Evolutionary conservation across 2,888 invertebrate species (phyloP).

Genomic region (Ornithoptera priamus): DNA sequence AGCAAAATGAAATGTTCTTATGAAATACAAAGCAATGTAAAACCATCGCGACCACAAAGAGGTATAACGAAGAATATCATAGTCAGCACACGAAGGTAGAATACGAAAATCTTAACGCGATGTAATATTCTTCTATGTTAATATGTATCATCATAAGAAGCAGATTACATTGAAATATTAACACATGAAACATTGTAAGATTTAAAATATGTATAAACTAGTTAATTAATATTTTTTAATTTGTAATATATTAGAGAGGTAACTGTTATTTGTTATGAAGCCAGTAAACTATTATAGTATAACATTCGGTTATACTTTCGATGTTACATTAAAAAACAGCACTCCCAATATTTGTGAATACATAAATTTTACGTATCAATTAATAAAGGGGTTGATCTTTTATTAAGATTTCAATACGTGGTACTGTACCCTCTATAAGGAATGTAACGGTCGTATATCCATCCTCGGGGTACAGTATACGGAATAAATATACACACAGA

Average conservation of each 20-base stretch:
- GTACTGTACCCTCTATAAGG: neutral
- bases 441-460: neutral
- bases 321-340: neutral
- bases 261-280: too few species aligned
- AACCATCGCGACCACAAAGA: neutral
- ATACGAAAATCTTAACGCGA: neutral
- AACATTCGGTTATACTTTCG: neutral
- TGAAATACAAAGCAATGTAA: neutral
- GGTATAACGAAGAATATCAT: neutral
- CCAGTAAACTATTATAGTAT: too few species aligned
- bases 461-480: neutral
- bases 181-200: neutral
- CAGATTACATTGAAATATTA: neutral
- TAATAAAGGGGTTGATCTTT: neutral
- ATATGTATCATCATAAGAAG: neutral
- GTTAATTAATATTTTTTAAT: too few species aligned
- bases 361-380: neutral
- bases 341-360: neutral
- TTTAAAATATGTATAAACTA: too few species aligned
- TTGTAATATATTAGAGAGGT: too few species aligned
- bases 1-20: constrained; percentile 3
- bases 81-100: neutral
- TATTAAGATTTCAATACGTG: neutral
- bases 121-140: neutral
- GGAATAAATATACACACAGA: neutral